A percentile compares a stretch with the other conserved stretches of the same genome.
These are phyloP conservation scores for Pelagia noctiluca DNA, from an alignment of 30 jellyfish, hydroid and myxozoan species.

Conservation along the genomic window DNA sequence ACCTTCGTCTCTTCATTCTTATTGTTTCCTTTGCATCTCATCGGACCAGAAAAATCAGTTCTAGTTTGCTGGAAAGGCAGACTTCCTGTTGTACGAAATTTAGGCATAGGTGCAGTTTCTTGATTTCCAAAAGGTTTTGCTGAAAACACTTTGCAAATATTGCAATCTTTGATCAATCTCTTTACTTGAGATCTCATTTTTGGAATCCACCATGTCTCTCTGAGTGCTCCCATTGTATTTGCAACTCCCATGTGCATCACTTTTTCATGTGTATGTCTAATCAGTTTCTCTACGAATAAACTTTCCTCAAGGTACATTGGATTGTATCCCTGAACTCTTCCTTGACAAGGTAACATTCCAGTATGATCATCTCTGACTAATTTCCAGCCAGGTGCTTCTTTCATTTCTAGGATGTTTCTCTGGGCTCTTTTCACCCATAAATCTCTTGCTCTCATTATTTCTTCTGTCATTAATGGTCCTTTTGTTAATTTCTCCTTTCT, in stretches of 20 bases:
- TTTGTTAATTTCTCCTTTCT: neutral
- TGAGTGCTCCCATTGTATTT: slow-evolving; percentile 58
- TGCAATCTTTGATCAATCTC: slow-evolving; percentile 36
- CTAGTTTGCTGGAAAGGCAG: slow-evolving; percentile 53
- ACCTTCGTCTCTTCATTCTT: slow-evolving; percentile 57
- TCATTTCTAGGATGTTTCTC: slow-evolving; percentile 8
- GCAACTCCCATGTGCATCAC: slow-evolving; percentile 47
- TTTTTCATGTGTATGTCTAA: slow-evolving; percentile 47
- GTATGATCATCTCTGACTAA: slow-evolving; percentile 31
- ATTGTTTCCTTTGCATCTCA: slow-evolving; percentile 27
- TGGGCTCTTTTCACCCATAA: slow-evolving; percentile 42
- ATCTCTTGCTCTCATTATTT: slow-evolving; percentile 31
- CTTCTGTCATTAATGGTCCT: slow-evolving; percentile 54
- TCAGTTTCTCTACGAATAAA: slow-evolving; percentile 35
- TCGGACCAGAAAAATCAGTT: slow-evolving; percentile 47
- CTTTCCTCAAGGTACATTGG: slow-evolving; percentile 60
- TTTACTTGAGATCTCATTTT: slow-evolving; percentile 37
- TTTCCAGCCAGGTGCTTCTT: slow-evolving; percentile 58
- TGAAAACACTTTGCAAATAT: slow-evolving; percentile 62
- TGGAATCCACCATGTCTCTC: slow-evolving; percentile 51
- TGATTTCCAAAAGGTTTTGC: slow-evolving; percentile 37
- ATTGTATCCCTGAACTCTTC: slow-evolving; percentile 47
- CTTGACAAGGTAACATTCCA: slow-evolving; percentile 33
- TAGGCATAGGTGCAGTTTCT: slow-evolving; percentile 43
- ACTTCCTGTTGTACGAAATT: slow-evolving; percentile 40